These are phyloP conservation scores for Drosophila pectinifera DNA, from an alignment of 1,140 invertebrate genomes.

Conservation along the genomic window DNA sequence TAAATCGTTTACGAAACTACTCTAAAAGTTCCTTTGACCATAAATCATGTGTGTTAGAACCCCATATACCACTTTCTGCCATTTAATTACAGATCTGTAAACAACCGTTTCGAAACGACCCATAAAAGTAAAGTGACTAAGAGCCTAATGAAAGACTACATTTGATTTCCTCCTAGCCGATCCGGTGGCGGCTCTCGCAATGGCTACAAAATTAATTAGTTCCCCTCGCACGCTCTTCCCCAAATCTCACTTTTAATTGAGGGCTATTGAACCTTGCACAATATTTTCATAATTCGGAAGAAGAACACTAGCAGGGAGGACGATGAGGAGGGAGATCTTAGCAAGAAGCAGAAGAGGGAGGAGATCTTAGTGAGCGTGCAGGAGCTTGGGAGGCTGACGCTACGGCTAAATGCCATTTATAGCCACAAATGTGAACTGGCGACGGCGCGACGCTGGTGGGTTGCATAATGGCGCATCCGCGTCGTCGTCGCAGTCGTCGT, in stretches of 20 bases:
- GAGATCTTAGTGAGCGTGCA: conserved; percentile 1
- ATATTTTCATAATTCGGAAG: conserved; percentile 75
- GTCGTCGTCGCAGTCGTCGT: conserved; percentile 33
- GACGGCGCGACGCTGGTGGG: conserved; percentile 54
- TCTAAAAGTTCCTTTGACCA: neutral
- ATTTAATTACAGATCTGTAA: conserved; percentile 16
- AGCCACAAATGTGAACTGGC: conserved; percentile 77
- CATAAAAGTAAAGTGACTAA: conserved; percentile 35
- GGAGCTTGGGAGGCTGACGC: conserved; percentile 17
- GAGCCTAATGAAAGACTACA: conserved; percentile 38
- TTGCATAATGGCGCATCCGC: conserved; percentile 71
- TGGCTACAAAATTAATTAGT: conserved; percentile 38
- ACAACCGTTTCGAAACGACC: conserved; percentile 19
- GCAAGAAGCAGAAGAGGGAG: conserved; percentile 5
- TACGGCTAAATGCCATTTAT: conserved; percentile 73
- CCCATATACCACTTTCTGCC: neutral
- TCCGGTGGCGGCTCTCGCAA: conserved; percentile 34
- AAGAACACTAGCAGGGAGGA: conserved; percentile 4
- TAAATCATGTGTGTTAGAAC: conserved; percentile 1
- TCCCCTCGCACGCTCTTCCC: conserved; percentile 13
- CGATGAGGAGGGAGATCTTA: neutral
- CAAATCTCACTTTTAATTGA: conserved; percentile 49
- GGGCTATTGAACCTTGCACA: conserved; percentile 78
- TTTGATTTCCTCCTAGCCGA: conserved; percentile 5
- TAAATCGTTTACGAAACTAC: neutral